A percentile compares a stretch with the other conserved stretches of the same genome.
Evolutionary conservation across 2,797 vertebrate species (phyloP).

Genomic region (Sciaenops ocellatus): DNA sequence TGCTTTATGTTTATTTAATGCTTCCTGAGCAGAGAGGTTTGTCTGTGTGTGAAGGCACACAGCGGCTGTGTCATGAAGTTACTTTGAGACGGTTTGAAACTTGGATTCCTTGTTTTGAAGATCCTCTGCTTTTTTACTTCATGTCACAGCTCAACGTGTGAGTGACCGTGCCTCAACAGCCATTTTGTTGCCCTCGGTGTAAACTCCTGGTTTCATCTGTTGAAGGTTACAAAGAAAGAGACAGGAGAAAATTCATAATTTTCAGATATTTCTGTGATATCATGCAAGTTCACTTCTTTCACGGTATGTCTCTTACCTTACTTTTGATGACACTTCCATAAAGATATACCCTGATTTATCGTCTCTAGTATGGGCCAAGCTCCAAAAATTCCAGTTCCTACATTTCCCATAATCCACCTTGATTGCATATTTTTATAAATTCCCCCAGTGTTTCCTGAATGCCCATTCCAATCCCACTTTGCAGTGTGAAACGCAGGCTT

Average conservation of each 20-base stretch:
- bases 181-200: slow-evolving; percentile 23
- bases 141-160: slow-evolving; percentile 8
- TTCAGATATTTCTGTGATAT: not conserved
- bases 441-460: not conserved
- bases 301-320: not conserved
- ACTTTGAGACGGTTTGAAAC: slow-evolving; percentile 25
- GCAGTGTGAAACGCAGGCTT: not conserved
- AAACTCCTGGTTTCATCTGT: slow-evolving; percentile 3
- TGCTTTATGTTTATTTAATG: slow-evolving; percentile 79
- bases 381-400: not conserved
- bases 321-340: not conserved
- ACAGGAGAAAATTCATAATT: not conserved
- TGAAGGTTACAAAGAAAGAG: not conserved
- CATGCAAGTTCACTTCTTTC: not conserved
- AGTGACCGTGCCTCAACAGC: slow-evolving; percentile 10
- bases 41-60: slow-evolving; percentile 45
- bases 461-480: too few species aligned
- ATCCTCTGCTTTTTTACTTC: slow-evolving; percentile 9
- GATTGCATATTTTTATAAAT: not conserved
- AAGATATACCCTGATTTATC: not conserved
- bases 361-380: not conserved
- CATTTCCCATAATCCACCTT: not conserved
- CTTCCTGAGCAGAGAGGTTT: slow-evolving; percentile 69
- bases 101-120: slow-evolving; percentile 12
- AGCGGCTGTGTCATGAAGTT: slow-evolving; percentile 29